Evolutionary conservation across 2,113 vertebrate species (phyloP).

Genomic region (Ondatra zibethicus): DNA sequence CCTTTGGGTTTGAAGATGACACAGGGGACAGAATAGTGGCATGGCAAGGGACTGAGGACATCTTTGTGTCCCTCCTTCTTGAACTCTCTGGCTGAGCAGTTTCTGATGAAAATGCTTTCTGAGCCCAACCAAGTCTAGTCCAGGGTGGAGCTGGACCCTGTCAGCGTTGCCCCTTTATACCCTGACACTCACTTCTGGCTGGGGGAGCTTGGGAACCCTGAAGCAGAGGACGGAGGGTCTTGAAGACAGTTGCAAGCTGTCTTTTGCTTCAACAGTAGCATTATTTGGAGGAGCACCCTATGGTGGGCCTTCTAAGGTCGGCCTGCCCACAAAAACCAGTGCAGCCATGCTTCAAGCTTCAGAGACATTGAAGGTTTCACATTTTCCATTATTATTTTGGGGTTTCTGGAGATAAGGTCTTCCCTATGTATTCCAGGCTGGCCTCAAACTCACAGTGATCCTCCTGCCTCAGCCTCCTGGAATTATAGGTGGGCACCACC

Average conservation of each 20-base stretch:
- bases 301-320: background rate
- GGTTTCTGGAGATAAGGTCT: background rate
- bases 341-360: background rate
- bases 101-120: conserved; percentile 61
- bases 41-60: conserved; percentile 63
- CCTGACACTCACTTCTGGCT: conserved; percentile 28
- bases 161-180: background rate
- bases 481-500: background rate
- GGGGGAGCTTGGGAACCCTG: background rate
- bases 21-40: conserved; percentile 45
- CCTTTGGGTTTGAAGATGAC: conserved; percentile 71
- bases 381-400: background rate
- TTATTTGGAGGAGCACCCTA: background rate
- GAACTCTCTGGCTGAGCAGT: conserved; percentile 52
- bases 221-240: background rate
- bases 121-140: background rate
- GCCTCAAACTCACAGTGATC: background rate
- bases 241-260: background rate
- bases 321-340: background rate
- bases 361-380: background rate
- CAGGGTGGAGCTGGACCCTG: conserved; percentile 18
- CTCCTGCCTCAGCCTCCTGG: background rate
- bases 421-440: background rate
- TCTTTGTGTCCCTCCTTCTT: conserved; percentile 62
- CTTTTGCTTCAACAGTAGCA: background rate